Base-by-base conservation (phyloP, 2,113 vertebrate species). In the Dipodomys merriami region DNA sequence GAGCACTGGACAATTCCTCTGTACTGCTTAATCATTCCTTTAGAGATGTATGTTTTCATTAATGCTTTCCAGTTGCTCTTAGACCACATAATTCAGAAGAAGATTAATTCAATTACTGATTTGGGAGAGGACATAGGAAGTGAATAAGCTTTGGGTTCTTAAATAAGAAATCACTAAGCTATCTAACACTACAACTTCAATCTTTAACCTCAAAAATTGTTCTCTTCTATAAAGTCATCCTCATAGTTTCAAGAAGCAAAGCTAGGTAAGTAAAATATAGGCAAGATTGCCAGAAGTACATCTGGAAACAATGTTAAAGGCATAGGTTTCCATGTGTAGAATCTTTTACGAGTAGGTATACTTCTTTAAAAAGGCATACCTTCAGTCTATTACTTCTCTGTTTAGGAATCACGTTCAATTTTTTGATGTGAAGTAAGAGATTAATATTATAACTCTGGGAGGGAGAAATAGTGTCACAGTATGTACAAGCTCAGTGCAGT, bases 281-380 rank as follows among this genome's bases (percentile, higher is more conserved):
- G 97, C 39, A 91, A 44, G 60, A 90, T 85, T 81, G 67, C 97
- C 96, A 97, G 97, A 88, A 96, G 16, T 95, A 95, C 95, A 98
- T 97, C 97, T 98, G 97, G 96, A 97, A 98, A 84, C 19, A 92
- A 94, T 94, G 88, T 94, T 96, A 94, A 93, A 91, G 82, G 90
- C 62, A 85, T 95, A 57, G 46, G 86, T 74, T 97, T 96, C 83
- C 92, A 49, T 79, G 3, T 87, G 46, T 76, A 93, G 68, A 91
- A 33, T 65, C 94, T 25, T 91, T 91, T 79, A 93, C 39, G 81
- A 96, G 74, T 93, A 49, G 44, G 13, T 89, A 33, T 77, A 79
- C 82, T 86, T 81, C 83, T 39, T 39, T 93, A 91, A 95, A n/a
- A 95, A 92, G 79, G 0, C 60, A 57, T 69, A 86, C 30, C 18